These are phyloP conservation scores for Aurelia coerulea DNA, from an alignment of 30 jellyfish, hydroid and myxozoan species.

Conservation along the genomic window DNA sequence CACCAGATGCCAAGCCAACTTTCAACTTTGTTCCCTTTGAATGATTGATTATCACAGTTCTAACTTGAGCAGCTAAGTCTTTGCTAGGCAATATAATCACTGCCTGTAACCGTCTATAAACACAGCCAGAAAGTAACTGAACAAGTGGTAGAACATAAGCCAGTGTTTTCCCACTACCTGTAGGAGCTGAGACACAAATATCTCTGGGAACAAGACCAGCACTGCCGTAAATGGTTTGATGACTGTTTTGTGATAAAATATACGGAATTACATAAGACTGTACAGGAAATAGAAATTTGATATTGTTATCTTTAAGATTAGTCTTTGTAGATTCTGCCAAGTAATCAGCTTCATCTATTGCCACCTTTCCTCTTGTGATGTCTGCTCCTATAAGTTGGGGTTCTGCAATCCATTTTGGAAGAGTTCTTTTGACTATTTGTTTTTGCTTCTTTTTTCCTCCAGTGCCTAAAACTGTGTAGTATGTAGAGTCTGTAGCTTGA, in stretches of 20 bases:
- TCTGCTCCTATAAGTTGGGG: constrained; percentile 61
- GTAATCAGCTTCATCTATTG: constrained; percentile 24
- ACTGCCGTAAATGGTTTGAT: constrained; percentile 22
- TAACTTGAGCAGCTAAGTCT: constrained; percentile 91
- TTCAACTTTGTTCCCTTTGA: constrained; percentile 67
- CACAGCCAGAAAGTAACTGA: constrained; percentile 55
- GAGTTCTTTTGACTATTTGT: constrained; percentile 44
- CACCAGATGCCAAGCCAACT: constrained; percentile 84
- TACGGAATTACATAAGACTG: constrained; percentile 79
- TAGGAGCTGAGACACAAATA: constrained; percentile 94
- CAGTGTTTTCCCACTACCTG: constrained; percentile 97
- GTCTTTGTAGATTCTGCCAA: constrained; percentile 31
- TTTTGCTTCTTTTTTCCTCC: constrained; percentile 28
- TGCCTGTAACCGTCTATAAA: constrained; percentile 65
- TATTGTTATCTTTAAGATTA: constrained; percentile 37
- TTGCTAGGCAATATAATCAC: constrained; percentile 82
- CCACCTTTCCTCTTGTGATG: constrained; percentile 4
- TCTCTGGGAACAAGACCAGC: constrained; percentile 79
- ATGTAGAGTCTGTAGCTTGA: constrained; percentile 6
- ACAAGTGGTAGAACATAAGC: constrained; percentile 81
- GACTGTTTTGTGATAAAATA: constrained; percentile 47
- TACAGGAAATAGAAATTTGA: constrained; percentile 79
- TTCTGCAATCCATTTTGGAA: constrained; percentile 92
- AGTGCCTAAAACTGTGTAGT: constrained; percentile 58
- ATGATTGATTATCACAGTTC: constrained; percentile 41